Conservation (phyloP, 1,140 invertebrate species). For the Macrosteles quadrilineatus region DNA sequence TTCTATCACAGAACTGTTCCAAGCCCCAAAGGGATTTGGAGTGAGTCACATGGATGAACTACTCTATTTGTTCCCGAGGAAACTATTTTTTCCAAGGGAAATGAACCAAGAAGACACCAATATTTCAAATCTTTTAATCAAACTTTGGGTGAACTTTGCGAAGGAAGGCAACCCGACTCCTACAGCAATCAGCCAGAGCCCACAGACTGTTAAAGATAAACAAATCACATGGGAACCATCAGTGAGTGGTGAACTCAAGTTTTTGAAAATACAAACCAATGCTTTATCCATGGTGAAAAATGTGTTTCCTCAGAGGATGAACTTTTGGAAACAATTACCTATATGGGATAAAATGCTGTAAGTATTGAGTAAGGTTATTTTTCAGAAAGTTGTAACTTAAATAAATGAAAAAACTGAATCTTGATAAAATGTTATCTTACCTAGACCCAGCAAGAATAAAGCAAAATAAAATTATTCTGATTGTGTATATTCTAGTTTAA, state of each 20-base stretch:
- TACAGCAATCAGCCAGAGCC: neutral
- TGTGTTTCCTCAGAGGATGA: neutral
- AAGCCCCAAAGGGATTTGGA: neutral
- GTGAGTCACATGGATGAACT: constrained; percentile 6
- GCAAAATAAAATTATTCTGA: too few relatives aligned
- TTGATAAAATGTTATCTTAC: too few relatives aligned
- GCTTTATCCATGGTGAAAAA: neutral
- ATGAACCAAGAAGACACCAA: neutral
- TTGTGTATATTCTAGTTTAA: too few relatives aligned
- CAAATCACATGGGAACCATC: neutral
- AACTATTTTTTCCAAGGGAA: neutral
- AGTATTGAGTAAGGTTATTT: neutral
- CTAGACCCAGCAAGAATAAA: too few relatives aligned
- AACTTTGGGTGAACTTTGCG: constrained; percentile 10
- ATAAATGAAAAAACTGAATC: too few relatives aligned
- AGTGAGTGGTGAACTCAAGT: neutral
- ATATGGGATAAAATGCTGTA: too few relatives aligned
- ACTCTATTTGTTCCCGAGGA: neutral
- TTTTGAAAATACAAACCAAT: neutral
- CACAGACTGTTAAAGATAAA: neutral
- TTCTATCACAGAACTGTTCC: neutral
- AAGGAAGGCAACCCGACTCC: neutral
- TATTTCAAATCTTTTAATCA: neutral
- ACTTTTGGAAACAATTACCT: neutral
- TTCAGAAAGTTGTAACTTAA: too few relatives aligned